A percentile compares a stretch with the other conserved stretches of the same genome.
These are phyloP conservation scores for Nycticorax nycticorax DNA, from an alignment of 2,113 vertebrate species.

Conservation along the genomic window DNA sequence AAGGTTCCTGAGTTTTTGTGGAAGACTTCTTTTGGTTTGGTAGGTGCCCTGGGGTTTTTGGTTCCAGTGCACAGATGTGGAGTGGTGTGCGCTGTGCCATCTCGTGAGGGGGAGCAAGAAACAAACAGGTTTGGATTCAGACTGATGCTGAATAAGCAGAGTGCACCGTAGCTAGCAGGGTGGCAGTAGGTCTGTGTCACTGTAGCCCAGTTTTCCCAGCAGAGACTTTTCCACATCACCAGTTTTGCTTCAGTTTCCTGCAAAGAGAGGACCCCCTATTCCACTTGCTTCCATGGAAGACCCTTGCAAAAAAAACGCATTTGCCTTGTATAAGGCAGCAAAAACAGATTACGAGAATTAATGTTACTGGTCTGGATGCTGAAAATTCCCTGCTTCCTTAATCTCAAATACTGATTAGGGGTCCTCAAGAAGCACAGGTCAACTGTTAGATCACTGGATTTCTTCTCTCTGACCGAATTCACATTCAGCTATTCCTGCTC, in stretches of 20 bases:
- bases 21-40: not conserved
- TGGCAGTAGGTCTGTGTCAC: not conserved
- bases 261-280: not conserved
- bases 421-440: not conserved
- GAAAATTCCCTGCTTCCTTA: not conserved
- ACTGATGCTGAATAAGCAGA: not conserved
- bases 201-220: not conserved
- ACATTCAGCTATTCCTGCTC: not conserved
- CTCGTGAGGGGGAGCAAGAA: accelerated
- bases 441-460: not conserved
- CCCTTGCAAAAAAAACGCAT: not conserved
- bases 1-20: not conserved
- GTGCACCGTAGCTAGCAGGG: not conserved
- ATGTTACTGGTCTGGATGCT: not conserved
- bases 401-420: not conserved
- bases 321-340: not conserved
- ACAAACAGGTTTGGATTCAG: not conserved
- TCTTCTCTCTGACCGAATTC: not conserved
- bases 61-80: not conserved
- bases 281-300: not conserved
- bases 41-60: not conserved
- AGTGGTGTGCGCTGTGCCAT: not conserved
- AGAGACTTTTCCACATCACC: not conserved
- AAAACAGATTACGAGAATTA: not conserved
- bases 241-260: not conserved